These are phyloP conservation scores for Ameiurus melas DNA, from an alignment of 2,113 vertebrate species.

Conservation along the genomic window DNA sequence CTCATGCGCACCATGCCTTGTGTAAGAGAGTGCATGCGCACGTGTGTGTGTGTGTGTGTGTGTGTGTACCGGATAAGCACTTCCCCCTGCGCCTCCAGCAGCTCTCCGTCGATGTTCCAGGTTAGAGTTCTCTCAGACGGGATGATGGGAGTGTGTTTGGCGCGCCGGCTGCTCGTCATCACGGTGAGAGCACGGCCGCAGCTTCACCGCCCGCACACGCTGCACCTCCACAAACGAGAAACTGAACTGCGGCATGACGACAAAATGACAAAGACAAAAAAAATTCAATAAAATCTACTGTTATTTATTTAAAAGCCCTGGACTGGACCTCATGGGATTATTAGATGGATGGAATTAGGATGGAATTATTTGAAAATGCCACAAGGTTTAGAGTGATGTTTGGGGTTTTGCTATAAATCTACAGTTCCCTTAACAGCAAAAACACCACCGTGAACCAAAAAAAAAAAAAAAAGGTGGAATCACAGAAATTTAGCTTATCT, in stretches of 20 bases:
- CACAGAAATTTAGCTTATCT: neutral
- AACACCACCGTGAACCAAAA: no score
- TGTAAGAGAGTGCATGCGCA: neutral
- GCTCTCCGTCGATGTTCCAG: constrained; percentile 85
- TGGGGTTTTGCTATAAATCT: neutral
- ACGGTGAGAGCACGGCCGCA: constrained; percentile 58
- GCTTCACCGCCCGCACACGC: constrained; percentile 76
- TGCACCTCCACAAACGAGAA: constrained; percentile 86
- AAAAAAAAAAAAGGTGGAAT: neutral
- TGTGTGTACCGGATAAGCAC: constrained; percentile 73
- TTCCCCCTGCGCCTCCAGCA: constrained; percentile 75
- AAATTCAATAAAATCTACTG: neutral
- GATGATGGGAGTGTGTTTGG: constrained; percentile 52
- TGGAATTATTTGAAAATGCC: neutral
- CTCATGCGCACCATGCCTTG: neutral
- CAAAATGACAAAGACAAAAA: neutral
- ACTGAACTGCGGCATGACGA: constrained; percentile 69
- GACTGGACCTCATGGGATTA: neutral
- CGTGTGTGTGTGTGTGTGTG: neutral
- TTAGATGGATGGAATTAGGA: neutral
- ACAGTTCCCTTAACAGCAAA: neutral
- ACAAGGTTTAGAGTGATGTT: neutral
- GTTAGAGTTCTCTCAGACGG: constrained; percentile 67
- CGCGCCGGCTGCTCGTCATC: constrained; percentile 44
- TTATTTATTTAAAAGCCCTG: neutral